Conservation (phyloP, 2,888 invertebrate genomes). For the Pseudococcus jackbeardsleyi region DNA sequence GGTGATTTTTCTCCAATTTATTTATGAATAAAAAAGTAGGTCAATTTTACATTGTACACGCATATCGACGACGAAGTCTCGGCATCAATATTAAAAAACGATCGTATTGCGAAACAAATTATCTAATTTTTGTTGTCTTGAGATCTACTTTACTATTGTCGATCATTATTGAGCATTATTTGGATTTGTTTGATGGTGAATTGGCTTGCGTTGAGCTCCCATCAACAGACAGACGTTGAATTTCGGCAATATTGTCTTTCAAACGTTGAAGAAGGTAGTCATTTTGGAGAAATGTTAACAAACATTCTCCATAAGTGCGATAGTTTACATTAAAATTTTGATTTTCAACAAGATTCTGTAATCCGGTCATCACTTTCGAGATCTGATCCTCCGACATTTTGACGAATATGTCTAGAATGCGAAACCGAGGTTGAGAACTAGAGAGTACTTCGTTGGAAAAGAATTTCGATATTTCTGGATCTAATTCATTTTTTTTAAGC, state of each 20-base stretch:
- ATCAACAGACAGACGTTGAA: too few relatives aligned
- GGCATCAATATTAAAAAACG: too few relatives aligned
- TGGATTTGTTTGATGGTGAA: neutral
- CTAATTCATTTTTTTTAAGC: neutral
- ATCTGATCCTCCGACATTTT: neutral
- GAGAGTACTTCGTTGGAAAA: neutral
- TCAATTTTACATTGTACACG: too few relatives aligned
- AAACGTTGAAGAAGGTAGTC: too few relatives aligned
- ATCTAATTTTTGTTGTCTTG: too few relatives aligned
- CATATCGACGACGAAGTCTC: too few relatives aligned
- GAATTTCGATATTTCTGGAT: neutral
- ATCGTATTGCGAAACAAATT: too few relatives aligned
- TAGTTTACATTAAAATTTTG: neutral
- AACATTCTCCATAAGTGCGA: neutral
- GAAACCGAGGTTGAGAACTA: neutral
- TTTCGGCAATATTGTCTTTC: too few relatives aligned
- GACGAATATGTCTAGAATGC: neutral
- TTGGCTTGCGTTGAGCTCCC: too few relatives aligned
- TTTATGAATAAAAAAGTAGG: too few relatives aligned
- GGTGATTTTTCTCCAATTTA: too few relatives aligned
- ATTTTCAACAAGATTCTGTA: neutral
- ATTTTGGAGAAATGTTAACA: neutral
- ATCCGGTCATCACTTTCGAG: neutral
- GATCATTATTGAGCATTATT: neutral
- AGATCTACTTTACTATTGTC: too few relatives aligned